These are phyloP conservation scores for Dermolepida albohirtum DNA, from an alignment of 2,888 invertebrate genomes.

Conservation along the genomic window DNA sequence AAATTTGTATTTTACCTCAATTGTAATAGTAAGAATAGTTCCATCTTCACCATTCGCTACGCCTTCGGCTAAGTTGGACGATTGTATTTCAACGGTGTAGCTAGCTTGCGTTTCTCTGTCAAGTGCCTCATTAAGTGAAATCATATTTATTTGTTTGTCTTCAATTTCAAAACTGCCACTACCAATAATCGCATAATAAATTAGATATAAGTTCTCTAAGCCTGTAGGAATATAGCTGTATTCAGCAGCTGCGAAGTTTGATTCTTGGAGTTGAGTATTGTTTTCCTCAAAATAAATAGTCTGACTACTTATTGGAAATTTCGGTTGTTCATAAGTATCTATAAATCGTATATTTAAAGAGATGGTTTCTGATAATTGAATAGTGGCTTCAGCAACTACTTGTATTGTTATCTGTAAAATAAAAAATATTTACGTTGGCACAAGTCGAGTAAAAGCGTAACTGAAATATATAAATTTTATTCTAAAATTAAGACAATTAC, in stretches of 20 bases:
- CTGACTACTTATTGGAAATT: slow-evolving; percentile 57
- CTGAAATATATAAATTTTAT: no score
- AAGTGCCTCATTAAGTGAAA: slow-evolving; percentile 58
- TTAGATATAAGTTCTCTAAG: slow-evolving; percentile 19
- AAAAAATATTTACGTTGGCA: neutral
- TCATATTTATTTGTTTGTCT: slow-evolving; percentile 42
- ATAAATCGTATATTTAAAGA: slow-evolving; percentile 64
- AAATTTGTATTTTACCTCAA: slow-evolving; percentile 60
- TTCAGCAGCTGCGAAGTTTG: neutral
- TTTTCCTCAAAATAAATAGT: slow-evolving; percentile 64
- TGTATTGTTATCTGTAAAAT: slow-evolving; percentile 16
- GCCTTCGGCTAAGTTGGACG: slow-evolving; percentile 64
- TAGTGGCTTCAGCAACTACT: slow-evolving; percentile 5
- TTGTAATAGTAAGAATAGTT: slow-evolving; percentile 63
- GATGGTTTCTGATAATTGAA: slow-evolving; percentile 49
- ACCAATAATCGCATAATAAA: slow-evolving; percentile 42
- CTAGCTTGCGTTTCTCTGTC: slow-evolving; percentile 64
- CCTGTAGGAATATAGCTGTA: slow-evolving; percentile 3
- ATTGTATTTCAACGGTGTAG: slow-evolving; percentile 66
- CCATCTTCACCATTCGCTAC: slow-evolving; percentile 58
- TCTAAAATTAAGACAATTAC: no score
- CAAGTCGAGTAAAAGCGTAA: no score
- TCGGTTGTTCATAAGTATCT: slow-evolving; percentile 66
- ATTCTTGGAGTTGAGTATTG: slow-evolving; percentile 19
- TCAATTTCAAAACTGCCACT: slow-evolving; percentile 27